A percentile compares a stretch with the other conserved stretches of the same genome.
Conservation (phyloP, 2,113 vertebrate species). For the Himantopus leucocephalus region DNA sequence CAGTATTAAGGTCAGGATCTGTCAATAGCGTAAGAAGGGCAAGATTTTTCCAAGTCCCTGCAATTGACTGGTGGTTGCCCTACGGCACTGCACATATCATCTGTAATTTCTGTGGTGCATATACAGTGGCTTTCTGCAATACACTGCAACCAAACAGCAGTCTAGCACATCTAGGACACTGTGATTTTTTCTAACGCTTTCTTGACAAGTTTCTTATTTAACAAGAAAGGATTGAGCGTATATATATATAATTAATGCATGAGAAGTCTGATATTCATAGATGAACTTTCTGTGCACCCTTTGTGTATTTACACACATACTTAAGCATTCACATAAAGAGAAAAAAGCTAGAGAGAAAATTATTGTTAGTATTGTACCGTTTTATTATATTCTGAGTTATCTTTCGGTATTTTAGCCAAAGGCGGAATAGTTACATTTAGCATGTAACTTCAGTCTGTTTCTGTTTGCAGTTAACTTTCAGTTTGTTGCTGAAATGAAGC, state of each 20-base stretch:
- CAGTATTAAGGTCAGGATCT: slow-evolving; percentile 6
- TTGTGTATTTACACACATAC: neutral
- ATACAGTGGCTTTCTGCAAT: neutral
- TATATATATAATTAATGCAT: neutral
- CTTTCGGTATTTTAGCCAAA: neutral
- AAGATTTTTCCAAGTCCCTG: neutral
- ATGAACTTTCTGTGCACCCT: neutral
- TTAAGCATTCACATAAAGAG: neutral
- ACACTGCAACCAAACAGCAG: neutral
- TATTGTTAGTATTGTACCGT: neutral
- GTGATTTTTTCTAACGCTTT: neutral
- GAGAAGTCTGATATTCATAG: neutral
- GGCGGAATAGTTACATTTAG: neutral
- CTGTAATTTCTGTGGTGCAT: neutral
- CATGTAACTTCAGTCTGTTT: neutral
- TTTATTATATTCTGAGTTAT: neutral
- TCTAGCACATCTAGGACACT: neutral
- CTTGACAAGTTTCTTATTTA: neutral
- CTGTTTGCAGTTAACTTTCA: neutral
- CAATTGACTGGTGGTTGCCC: neutral
- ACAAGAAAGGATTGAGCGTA: neutral
- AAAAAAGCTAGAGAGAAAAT: neutral
- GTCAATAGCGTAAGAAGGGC: neutral
- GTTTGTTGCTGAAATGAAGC: neutral
- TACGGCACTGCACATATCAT: neutral